phyloP scores from a whole-genome alignment of 2,797 vertebrate genomes.

The Rhinatrema bivittatum region DNA sequence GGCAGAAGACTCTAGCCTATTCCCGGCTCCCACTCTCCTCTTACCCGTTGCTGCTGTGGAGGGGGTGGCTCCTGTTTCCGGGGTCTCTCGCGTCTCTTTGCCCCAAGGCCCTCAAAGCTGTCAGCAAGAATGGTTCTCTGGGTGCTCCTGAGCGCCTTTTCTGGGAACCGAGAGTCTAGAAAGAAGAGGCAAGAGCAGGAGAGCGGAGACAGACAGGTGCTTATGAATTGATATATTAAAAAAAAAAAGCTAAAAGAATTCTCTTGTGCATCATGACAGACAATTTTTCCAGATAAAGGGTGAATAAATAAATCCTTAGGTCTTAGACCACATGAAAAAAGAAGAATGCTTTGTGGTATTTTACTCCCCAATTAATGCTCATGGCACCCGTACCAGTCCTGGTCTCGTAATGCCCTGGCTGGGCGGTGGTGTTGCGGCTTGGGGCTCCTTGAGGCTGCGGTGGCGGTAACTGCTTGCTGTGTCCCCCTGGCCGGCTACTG shows the following conservation, averaged over 20 bases:
- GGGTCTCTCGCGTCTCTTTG: conserved; percentile 32
- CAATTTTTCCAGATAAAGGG: no score
- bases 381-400: no score
- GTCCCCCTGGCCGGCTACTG: not conserved
- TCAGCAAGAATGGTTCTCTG: conserved; percentile 14
- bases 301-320: no score
- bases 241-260: no score
- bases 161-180: conserved; percentile 33
- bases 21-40: not conserved
- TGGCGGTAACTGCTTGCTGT: conserved; percentile 28
- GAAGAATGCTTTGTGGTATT: no score
- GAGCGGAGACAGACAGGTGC: no score
- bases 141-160: conserved; percentile 27
- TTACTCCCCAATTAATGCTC: no score
- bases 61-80: conserved; percentile 37
- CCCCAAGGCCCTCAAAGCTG: conserved; percentile 17
- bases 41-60: conserved; percentile 29
- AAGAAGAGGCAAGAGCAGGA: no score
- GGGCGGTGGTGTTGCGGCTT: conserved; percentile 20
- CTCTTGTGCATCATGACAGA: no score
- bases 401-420: conserved; percentile 20
- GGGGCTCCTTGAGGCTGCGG: conserved; percentile 13
- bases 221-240: no score
- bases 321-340: no score
- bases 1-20: no score